These are phyloP conservation scores for Porphyrio hochstetteri DNA, from an alignment of 2,113 vertebrate genomes.

Conservation along the genomic window DNA sequence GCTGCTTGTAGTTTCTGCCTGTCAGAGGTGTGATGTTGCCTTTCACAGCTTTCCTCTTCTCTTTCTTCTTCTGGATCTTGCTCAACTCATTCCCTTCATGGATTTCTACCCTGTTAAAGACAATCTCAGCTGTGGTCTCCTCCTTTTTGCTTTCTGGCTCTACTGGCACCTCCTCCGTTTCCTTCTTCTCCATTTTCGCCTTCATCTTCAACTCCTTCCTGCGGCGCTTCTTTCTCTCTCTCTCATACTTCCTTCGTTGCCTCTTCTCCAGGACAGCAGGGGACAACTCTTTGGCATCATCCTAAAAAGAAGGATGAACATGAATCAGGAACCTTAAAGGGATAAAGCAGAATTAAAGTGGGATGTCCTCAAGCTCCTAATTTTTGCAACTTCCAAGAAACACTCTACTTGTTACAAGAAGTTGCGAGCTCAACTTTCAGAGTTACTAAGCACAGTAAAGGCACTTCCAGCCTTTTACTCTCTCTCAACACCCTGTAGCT, in stretches of 20 bases:
- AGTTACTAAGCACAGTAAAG: neutral
- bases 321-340: neutral
- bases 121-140: conserved; percentile 43
- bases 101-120: conserved; percentile 89
- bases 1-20: conserved; percentile 92
- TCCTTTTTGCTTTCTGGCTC: conserved; percentile 32
- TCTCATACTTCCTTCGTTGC: conserved; percentile 86
- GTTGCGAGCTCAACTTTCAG: neutral
- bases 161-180: neutral
- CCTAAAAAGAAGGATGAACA: conserved; percentile 65
- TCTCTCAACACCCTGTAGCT: rapidly evolving
- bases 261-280: conserved; percentile 82
- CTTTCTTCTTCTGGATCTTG: conserved; percentile 77
- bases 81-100: conserved; percentile 73
- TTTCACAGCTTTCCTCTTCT: conserved; percentile 81
- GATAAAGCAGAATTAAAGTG: neutral
- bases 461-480: neutral
- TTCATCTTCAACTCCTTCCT: conserved; percentile 85
- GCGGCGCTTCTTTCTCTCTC: conserved; percentile 90
- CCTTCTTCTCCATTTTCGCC: conserved; percentile 74
- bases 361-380: neutral
- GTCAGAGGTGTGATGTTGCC: conserved; percentile 88
- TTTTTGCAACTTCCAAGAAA: neutral
- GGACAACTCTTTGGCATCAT: conserved; percentile 65
- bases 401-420: neutral